phyloP scores from a whole-genome alignment of 2,113 vertebrate genomes.

The Ranitomeya imitator region DNA sequence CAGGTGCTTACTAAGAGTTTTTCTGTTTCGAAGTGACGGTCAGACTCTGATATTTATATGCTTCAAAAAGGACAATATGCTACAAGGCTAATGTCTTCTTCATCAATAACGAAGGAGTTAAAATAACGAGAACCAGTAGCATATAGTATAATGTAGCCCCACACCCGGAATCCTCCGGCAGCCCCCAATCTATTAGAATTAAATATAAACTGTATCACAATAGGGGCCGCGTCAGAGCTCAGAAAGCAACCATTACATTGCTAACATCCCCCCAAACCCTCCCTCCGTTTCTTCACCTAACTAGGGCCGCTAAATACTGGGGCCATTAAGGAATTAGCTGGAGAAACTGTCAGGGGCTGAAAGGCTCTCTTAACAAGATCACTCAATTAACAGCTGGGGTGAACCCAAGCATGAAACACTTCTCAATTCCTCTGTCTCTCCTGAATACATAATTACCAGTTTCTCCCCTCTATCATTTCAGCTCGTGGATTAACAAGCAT shows the following conservation, averaged over 20 bases:
- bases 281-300: conserved; percentile 54
- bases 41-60: no score
- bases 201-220: conserved; percentile 59
- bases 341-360: conserved; percentile 57
- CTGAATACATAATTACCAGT: conserved; percentile 59
- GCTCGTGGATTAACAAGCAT: conserved; percentile 52
- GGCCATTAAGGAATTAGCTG: conserved; percentile 60
- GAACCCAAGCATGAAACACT: conserved; percentile 59
- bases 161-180: not conserved
- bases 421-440: conserved; percentile 53
- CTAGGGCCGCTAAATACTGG: conserved; percentile 54
- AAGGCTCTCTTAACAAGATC: conserved; percentile 59
- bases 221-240: conserved; percentile 43
- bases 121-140: conserved; percentile 12
- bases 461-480: conserved; percentile 55
- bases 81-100: conserved; percentile 7
- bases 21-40: no score
- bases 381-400: conserved; percentile 63
- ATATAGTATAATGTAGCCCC: conserved; percentile 21
- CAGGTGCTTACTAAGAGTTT: no score
- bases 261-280: conserved; percentile 23
- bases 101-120: conserved; percentile 14
- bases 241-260: conserved; percentile 53
- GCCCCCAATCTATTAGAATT: conserved; percentile 48
- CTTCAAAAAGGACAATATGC: not conserved